Evolutionary conservation across 2,113 vertebrate species (phyloP).

Genomic region (Tichodroma muraria): DNA sequence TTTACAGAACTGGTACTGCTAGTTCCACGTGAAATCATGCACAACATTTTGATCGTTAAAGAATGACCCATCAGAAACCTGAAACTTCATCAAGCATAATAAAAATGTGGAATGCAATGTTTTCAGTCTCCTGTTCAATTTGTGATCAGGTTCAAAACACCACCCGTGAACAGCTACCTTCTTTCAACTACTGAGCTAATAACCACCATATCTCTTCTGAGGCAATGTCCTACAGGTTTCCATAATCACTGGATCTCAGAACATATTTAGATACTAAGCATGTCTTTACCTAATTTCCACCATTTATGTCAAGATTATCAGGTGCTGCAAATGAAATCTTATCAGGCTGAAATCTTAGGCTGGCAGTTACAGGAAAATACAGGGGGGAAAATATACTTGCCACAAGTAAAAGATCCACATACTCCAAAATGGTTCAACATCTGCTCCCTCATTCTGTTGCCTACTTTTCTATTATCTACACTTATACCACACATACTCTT

Average conservation of each 20-base stretch:
- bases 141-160: neutral
- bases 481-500: neutral
- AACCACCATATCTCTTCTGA: neutral
- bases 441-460: neutral
- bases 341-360: neutral
- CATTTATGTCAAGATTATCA: neutral
- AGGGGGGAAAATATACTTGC: neutral
- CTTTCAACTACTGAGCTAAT: neutral
- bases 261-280: neutral
- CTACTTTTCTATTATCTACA: neutral
- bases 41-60: neutral
- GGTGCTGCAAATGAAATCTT: neutral
- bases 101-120: neutral
- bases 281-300: neutral
- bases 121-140: neutral
- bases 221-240: neutral
- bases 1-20: neutral
- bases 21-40: neutral
- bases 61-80: neutral
- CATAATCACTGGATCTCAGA: neutral
- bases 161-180: neutral
- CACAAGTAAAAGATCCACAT: neutral
- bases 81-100: neutral
- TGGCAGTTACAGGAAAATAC: neutral
- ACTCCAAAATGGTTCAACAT: neutral